phyloP scores from a whole-genome alignment of 2,113 vertebrate genomes.

The Mesocricetus auratus region DNA sequence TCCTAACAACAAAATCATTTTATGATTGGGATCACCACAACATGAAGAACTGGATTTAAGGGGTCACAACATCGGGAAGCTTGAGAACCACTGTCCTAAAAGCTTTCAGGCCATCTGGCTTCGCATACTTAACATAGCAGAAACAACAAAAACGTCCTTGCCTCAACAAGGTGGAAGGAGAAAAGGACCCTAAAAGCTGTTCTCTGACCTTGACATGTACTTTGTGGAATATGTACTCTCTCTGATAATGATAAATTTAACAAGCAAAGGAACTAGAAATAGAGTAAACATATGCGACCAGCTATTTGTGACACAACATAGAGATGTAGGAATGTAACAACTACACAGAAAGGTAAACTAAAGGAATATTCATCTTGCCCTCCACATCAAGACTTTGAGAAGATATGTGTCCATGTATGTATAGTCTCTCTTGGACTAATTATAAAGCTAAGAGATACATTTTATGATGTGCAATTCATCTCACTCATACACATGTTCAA shows the following conservation, averaged over 20 bases:
- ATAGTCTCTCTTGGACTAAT: neutral
- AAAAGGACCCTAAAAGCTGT: neutral
- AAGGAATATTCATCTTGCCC: neutral
- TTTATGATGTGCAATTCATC: neutral
- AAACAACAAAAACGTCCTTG: neutral
- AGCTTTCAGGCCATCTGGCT: neutral
- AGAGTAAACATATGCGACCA: neutral
- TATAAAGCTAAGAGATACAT: neutral
- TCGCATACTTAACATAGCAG: too few relatives aligned
- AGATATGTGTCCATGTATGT: neutral
- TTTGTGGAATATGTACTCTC: neutral
- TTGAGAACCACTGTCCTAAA: neutral
- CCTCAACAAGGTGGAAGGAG: neutral
- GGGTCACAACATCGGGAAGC: neutral
- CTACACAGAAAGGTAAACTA: slow-evolving; percentile 17
- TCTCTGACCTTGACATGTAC: neutral
- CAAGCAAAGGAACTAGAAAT: neutral
- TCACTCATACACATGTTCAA: neutral
- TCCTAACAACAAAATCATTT: neutral
- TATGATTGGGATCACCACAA: neutral
- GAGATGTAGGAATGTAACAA: neutral
- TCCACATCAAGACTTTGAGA: neutral
- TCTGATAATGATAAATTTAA: too few relatives aligned
- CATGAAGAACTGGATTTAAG: neutral
- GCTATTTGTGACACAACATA: neutral